Evolutionary conservation across 1,140 invertebrate species (phyloP), one percentile per base, ranked within the genome.

Genomic region (Zophobas atratus): DNA sequence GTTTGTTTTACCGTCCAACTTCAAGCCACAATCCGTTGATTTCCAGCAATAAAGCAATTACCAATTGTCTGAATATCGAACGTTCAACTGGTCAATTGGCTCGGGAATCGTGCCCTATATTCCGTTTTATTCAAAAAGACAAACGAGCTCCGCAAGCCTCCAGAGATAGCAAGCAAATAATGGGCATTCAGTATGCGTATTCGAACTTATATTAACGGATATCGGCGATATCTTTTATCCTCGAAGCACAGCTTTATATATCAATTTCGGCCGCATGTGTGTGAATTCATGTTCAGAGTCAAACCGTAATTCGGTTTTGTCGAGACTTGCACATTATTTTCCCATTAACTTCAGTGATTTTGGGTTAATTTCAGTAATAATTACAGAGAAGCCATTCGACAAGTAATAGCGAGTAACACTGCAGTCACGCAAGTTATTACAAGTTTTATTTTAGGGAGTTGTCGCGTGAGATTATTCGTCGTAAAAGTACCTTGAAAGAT

Each of bases 331-430:
- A 51, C 49, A 51, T 51, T 51, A 51, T 20, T 51, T 51, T 51
- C 49, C 49, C 49, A 51, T 51, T 51, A 51, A 51, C 49, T 51
- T 20, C 49, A 51, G 3, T 51, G 49, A 51, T 51, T 51, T 51
- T 2, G 49, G 49, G 6, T 2, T 51, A 51, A 51, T 51, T 51
- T 51, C 49, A 51, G n/a, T n/a, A 51, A 51, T 51, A 51, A 51
- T 51, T 51, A 20, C 49, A 51, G 6, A 20, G 2, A 5, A 51
- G 20, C 2, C 3, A 6, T 6, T 20, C 3, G 49, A 51, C 49
- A 51, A 20, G 49, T 51, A 6, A 51, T 20, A 20, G n/a, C n/a
- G n/a, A 20, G n/a, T 51, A 51, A 51, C 4, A 51, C 49, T 2
- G 43, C 3, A 51, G 49, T 51, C 49, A 51, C 49, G 49, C 49